Evolutionary conservation across 1,140 invertebrate species (phyloP).

Genomic region (Paraescarpia echinospica): DNA sequence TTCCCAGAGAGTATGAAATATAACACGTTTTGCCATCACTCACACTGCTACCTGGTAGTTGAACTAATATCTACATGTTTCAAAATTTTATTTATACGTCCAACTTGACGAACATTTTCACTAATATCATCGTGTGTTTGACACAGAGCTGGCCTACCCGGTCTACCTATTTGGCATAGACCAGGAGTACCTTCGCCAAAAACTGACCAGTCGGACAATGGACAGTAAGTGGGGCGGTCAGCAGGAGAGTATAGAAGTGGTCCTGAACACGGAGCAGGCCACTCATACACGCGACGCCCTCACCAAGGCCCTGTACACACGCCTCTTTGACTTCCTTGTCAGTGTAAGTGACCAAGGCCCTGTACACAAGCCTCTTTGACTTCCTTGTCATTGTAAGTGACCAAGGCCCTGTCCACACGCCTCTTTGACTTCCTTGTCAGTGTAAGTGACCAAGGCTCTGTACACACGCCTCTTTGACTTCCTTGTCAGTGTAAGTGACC

Average conservation of each 20-base stretch:
- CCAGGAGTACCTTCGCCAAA: constrained; percentile 64
- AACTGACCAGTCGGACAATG: constrained; percentile 69
- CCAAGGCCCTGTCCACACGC: background rate
- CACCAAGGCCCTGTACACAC: constrained; percentile 71
- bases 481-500: background rate
- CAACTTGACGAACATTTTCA: too few relatives aligned
- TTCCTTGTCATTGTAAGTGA: background rate
- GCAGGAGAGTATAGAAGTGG: constrained; percentile 70
- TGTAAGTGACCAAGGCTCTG: background rate
- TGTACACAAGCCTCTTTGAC: background rate
- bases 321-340: constrained; percentile 74
- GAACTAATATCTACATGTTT: too few relatives aligned
- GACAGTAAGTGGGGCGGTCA: constrained; percentile 76
- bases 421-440: background rate
- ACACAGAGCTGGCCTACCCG: constrained; percentile 64
- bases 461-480: background rate
- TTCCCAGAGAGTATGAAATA: too few relatives aligned
- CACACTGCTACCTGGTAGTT: too few relatives aligned
- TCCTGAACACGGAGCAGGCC: constrained; percentile 69
- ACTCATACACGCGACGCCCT: constrained; percentile 70
- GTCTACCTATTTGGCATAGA: constrained; percentile 69
- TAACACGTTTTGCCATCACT: too few relatives aligned
- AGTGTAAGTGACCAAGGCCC: constrained; percentile 57
- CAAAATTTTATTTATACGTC: too few relatives aligned
- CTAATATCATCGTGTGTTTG: too few relatives aligned